Evolutionary conservation across 2,888 invertebrate genomes (phyloP), one percentile per base, ranked within the genome.

Genomic region (Archaeoteleia sp.): DNA sequence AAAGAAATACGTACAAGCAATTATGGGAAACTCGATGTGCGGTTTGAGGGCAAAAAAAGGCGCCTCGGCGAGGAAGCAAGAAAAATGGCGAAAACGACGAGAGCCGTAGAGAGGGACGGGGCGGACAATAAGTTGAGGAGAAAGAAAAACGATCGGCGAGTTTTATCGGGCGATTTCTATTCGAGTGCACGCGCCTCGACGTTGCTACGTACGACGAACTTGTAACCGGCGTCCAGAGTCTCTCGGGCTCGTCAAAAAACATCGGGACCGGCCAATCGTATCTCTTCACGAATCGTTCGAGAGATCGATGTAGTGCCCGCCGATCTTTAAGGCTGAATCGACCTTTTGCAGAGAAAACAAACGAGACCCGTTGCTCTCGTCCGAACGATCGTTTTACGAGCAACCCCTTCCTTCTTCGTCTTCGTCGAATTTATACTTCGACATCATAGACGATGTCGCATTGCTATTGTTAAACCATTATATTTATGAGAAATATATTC

Each of bases 61-160:
- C n/a, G n/a, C n/a, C n/a, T n/a, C n/a, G n/a, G n/a, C n/a, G n/a
- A n/a, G n/a, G n/a, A n/a, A n/a, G 71, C 62, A 68, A 68, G 67
- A 71, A 71, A 55, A 66, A 65, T 66, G 57, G 63, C 71, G 74
- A 65, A 75, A 68, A 61, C 70, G 62, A 25, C 20, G 20, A 20
- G 5, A 15, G 15, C 8, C 70, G 62, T 23, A 2, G 20, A 20
- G 5, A 15, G 15, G 4, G 20, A 20, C 20, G 20, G 3, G 20
- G 20, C 3, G 20, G 20, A 20, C 20, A 5, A 20, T 20, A 43
- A 55, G 43, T 63, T 27, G 45, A 20, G 34, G 23, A 42, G 15
- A 29, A 20, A 10, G 17, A 32, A 5, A 13, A 20, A 20, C 20
- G 20, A 51, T 43, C 37, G 42, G 46, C 40, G 54, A 51, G 51